phyloP scores from a whole-genome alignment of 2,113 vertebrate species.

The Archilochus colubris region DNA sequence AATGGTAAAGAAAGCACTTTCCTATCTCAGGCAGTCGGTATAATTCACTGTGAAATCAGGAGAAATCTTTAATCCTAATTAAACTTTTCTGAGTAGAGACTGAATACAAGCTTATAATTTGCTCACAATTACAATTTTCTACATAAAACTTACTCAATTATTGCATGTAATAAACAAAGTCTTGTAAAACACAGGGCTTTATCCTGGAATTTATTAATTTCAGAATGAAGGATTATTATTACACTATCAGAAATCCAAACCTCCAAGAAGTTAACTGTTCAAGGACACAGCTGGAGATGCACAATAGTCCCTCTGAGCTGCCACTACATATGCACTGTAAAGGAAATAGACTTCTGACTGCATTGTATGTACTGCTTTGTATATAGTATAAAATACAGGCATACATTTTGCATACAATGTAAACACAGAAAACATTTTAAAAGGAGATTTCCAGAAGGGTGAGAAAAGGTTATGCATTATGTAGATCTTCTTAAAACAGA shows the following conservation, averaged over 20 bases:
- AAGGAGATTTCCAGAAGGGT: background rate
- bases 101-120: background rate
- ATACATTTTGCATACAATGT: background rate
- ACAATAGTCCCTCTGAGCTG: background rate
- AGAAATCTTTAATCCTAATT: background rate
- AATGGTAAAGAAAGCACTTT: background rate
- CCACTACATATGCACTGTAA: background rate
- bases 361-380: background rate
- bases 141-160: background rate
- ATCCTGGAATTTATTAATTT: background rate
- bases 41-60: background rate
- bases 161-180: background rate
- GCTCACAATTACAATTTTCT: background rate
- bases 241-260: background rate
- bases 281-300: background rate
- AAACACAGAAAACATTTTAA: background rate
- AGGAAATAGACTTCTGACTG: background rate
- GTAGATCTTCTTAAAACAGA: background rate
- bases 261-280: background rate
- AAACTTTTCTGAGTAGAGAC: background rate
- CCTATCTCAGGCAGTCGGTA: background rate
- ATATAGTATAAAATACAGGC: background rate
- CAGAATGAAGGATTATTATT: background rate
- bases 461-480: background rate
- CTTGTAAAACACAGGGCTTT: background rate